Conservation (phyloP, 2,888 invertebrate genomes). For the Argyresthia goedartella region DNA sequence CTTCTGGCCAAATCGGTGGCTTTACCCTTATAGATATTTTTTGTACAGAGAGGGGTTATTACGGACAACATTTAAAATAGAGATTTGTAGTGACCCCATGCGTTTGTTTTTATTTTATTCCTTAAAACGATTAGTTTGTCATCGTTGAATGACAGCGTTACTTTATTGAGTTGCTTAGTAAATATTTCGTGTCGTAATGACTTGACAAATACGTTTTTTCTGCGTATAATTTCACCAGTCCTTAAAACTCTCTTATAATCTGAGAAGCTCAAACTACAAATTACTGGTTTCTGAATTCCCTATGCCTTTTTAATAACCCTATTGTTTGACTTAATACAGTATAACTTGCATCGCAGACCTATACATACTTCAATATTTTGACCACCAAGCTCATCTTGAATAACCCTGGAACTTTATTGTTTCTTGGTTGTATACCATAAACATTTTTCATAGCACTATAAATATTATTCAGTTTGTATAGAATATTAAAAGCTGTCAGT, state of each 20-base stretch:
- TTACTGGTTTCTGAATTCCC: no score
- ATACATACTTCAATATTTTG: slow-evolving; percentile 6
- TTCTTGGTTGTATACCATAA: slow-evolving; percentile 3
- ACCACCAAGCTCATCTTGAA: slow-evolving; percentile 9
- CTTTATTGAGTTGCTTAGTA: no score
- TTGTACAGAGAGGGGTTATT: no score
- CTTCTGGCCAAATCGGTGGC: no score
- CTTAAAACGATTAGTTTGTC: neutral
- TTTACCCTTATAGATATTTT: no score
- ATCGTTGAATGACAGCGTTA: neutral
- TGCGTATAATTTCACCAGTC: neutral
- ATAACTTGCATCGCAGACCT: slow-evolving; percentile 7
- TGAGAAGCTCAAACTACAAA: neutral
- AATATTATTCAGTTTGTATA: slow-evolving; percentile 6
- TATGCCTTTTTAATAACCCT: neutral
- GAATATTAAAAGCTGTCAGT: slow-evolving; percentile 10
- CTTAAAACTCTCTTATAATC: neutral
- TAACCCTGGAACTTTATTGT: slow-evolving; percentile 9
- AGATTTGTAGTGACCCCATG: no score
- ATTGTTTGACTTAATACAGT: slow-evolving; percentile 1
- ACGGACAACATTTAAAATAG: no score
- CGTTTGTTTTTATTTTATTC: slow-evolving; percentile 1
- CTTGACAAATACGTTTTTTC: no score
- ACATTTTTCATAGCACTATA: slow-evolving; percentile 6
- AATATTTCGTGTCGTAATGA: no score